Conservation (phyloP, 2,888 invertebrate genomes). For the Temnothorax unifasciatus region DNA sequence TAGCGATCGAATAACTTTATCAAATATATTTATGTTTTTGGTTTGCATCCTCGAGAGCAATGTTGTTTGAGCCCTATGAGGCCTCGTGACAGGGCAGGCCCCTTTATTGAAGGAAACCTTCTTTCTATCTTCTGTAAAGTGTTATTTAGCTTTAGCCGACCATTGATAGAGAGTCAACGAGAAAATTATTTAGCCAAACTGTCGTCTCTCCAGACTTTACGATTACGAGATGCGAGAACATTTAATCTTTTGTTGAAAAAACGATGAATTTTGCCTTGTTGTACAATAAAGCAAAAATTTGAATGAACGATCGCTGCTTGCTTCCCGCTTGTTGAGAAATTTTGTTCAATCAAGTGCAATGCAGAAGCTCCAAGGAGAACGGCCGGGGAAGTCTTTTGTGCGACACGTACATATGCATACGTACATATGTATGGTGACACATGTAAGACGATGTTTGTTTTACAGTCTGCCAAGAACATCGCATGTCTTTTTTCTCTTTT, state of each 20-base stretch:
- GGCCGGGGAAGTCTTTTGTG: constrained; percentile 19
- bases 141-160: constrained; percentile 82
- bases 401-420: constrained; percentile 1
- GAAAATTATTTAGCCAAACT: constrained; percentile 79
- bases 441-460: constrained; percentile 21
- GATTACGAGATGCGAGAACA: constrained; percentile 80
- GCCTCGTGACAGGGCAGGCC: constrained; percentile 84
- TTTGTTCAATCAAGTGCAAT: constrained; percentile 73
- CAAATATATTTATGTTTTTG: constrained; percentile 81
- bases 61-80: constrained; percentile 81
- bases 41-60: constrained; percentile 82
- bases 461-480: constrained; percentile 20
- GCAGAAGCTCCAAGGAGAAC: constrained; percentile 67
- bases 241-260: constrained; percentile 84
- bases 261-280: constrained; percentile 83
- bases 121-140: constrained; percentile 78
- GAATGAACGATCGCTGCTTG: constrained; percentile 83
- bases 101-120: constrained; percentile 75
- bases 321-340: constrained; percentile 84
- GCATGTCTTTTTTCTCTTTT: constrained; percentile 44
- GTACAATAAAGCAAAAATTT: constrained; percentile 84
- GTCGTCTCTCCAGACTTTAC: constrained; percentile 78
- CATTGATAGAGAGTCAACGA: constrained; percentile 70
- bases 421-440: constrained; percentile 33
- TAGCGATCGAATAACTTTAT: constrained; percentile 75